These are phyloP conservation scores for Rotaria socialis DNA, from an alignment of 2,888 invertebrate genomes.

Conservation along the genomic window DNA sequence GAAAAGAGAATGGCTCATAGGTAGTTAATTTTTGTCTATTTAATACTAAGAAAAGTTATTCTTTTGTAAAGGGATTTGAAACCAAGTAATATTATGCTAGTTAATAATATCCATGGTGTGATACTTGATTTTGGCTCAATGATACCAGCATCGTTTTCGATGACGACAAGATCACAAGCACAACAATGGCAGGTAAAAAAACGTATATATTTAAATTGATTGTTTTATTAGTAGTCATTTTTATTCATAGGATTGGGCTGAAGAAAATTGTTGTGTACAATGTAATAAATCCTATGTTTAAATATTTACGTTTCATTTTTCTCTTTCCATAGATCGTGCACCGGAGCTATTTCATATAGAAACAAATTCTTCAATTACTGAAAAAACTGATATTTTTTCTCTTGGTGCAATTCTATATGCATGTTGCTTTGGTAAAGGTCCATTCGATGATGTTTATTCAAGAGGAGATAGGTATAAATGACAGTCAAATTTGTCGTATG, in stretches of 20 bases:
- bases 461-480: conserved; percentile 2
- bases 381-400: conserved; percentile 1
- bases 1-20: conserved; percentile 17
- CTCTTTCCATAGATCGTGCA: background rate
- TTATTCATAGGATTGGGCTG: background rate
- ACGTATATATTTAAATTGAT: background rate
- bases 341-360: conserved; percentile 27
- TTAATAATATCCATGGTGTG: background rate
- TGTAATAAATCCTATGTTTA: background rate
- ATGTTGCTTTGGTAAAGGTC: background rate
- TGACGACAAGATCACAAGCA: background rate
- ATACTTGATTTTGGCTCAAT: conserved; percentile 22
- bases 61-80: background rate
- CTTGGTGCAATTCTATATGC: background rate
- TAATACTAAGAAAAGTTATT: too few species aligned
- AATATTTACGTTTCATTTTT: too few species aligned
- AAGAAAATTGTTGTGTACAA: conserved; percentile 33
- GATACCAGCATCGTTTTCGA: background rate
- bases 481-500: too few species aligned
- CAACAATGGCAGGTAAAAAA: background rate
- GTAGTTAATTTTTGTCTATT: background rate
- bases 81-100: conserved; percentile 14
- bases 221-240: background rate
- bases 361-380: background rate
- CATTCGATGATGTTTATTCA: conserved; percentile 27